Base-by-base conservation (phyloP, 2,888 invertebrate species). In the Mechanitis mazaeus region DNA sequence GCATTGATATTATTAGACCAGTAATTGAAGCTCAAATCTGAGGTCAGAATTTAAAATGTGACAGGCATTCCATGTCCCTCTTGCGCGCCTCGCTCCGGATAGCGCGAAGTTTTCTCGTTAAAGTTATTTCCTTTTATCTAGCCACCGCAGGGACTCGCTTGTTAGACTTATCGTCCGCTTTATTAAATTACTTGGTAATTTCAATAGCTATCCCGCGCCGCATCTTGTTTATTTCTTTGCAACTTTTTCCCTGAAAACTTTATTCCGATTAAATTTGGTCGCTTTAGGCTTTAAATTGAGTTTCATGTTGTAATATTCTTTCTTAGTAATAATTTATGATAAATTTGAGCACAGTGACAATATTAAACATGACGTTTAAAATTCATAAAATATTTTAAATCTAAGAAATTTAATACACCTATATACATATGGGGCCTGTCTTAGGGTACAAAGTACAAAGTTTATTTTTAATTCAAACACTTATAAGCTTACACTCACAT, bases 131-230 rank as follows among this genome's bases (percentile, higher is more conserved):
- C 82, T 81, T 82, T 86, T 86, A 85, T 87, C 85, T 85, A 79
- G 79, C 77, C 63, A 65, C 64, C 65, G 63, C 69, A 74, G 74
- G 74, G 78, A 76, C 72, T 72, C 75, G 74, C 74, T 66, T 70
- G 67, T 73, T 75, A 77, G 75, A 81, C 80, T 84, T 85, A 85
- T 83, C 80, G 79, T 73, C 72, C 71, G 76, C 75, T 81, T 85
- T 87, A 87, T 85, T 86, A 85, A 85, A 85, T 86, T 84, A 85
- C 87, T 85, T 83, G 80, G 81, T 83, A 84, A 85, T 85, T 85
- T 83, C 84, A 81, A 84, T 84, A 77, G 76, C 76, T 76, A 50
- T 50, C 72, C 72, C 72, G 77, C 72, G 74, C 76, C 71, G 73
- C 72, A 72, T 77, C 75, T 76, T 84, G 80, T 83, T 85, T 84